Evolutionary conservation across 2,797 vertebrate species (phyloP), one percentile per base, ranked within the genome.

Genomic region (Fundulus diaphanus): DNA sequence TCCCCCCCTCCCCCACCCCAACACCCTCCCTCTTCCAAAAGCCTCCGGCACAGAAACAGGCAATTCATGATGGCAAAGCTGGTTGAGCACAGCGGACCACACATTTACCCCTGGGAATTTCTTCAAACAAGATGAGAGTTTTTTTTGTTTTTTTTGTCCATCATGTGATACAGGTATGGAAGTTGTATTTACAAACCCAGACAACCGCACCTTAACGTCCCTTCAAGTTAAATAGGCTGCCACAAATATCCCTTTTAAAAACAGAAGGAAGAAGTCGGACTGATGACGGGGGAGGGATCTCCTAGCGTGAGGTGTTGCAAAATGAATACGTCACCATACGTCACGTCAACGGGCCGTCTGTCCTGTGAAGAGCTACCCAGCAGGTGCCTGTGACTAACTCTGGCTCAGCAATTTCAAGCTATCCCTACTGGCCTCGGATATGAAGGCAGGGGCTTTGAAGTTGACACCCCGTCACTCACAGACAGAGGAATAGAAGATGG

Each of bases 1-100:
- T 46, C 27, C 20, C 20, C 11, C 3, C 3, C 44, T 42, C 18
- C 16, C 22, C 15, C n/a, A n/a, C n/a, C 37, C 15, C 24, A 24
- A 42, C 40, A 37, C 4, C 18, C 31, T 54, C 56, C 42, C 33
- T 59, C 42, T 49, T 46, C 56, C 42, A 24, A 71, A 88, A 91
- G 85, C 85, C 83, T 84, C 86, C 81, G 79, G 84, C 88, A 82
- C 65, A 79, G 79, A 92, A 91, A 87, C 70, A 81, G 89, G 82
- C 88, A 89, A 90, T 89, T 90, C 86, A 90, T 85, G 87, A 89
- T 73, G 82, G 88, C 83, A 83, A 86, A 91, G 80, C 84, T 89
- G 82, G 91, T 85, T 79, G 81, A 91, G 88, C 81, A 80, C 80
- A 83, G 75, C 63, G 79, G 85, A 82, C 76, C 86, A 82, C 87